phyloP scores from a whole-genome alignment of 2,888 invertebrate species.

The Operophtera brumata region DNA sequence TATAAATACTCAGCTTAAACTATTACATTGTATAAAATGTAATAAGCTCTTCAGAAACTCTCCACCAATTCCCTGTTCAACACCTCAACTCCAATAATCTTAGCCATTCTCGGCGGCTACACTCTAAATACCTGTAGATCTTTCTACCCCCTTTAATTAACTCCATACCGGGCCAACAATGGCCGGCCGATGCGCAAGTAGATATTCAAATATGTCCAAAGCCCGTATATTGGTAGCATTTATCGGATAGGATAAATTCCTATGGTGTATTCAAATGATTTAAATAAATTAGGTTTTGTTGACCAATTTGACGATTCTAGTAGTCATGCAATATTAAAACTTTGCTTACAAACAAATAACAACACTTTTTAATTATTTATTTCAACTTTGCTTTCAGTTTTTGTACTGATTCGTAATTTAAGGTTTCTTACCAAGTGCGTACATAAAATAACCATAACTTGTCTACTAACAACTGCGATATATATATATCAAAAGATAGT shows the following conservation, averaged over 20 bases:
- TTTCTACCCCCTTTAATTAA: conserved; percentile 76
- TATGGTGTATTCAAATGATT: conserved; percentile 15
- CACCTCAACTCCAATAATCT: conserved; percentile 48
- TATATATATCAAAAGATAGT: conserved; percentile 32
- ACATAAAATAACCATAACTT: conserved; percentile 9
- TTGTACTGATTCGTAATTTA: too few relatives aligned
- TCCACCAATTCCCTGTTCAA: conserved; percentile 40
- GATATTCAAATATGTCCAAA: conserved; percentile 80
- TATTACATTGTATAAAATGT: conserved; percentile 12
- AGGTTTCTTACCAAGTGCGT: background rate
- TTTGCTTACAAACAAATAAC: too few relatives aligned
- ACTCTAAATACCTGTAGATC: conserved; percentile 73
- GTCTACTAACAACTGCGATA: conserved; percentile 23
- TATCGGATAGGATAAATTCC: conserved; percentile 43
- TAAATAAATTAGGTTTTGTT: background rate
- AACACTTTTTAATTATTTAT: too few relatives aligned
- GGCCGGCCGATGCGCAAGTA: conserved; percentile 71
- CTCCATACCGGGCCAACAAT: conserved; percentile 80
- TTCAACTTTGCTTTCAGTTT: too few relatives aligned
- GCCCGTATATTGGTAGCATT: conserved; percentile 67
- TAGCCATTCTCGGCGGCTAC: conserved; percentile 45
- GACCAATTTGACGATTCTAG: conserved; percentile 4
- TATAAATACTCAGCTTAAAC: background rate
- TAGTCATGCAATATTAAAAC: background rate
- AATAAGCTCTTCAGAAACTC: conserved; percentile 30